Evolutionary conservation across 1,140 invertebrate species (phyloP).

Genomic region (Drosophila serrata): DNA sequence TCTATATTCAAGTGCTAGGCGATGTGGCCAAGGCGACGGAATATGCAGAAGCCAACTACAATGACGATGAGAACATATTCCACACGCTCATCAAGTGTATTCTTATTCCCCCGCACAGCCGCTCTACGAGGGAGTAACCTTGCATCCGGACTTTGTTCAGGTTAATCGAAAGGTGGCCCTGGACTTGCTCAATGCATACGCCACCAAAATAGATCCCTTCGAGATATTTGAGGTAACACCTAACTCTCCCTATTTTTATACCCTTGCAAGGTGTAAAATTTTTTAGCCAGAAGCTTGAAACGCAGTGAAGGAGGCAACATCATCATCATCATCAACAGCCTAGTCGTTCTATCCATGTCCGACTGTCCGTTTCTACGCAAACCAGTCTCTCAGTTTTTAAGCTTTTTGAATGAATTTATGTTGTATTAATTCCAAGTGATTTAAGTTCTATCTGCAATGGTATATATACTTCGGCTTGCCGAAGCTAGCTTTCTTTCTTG

Average conservation of each 20-base stretch:
- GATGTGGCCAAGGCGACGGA: conserved; percentile 92
- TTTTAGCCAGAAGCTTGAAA: no score
- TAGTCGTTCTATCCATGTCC: no score
- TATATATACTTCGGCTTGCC: no score
- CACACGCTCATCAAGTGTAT: conserved; percentile 89
- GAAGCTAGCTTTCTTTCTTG: no score
- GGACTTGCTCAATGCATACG: conserved; percentile 92
- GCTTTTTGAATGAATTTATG: no score
- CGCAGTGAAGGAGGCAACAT: no score
- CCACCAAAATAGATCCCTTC: conserved; percentile 92
- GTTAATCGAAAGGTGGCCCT: conserved; percentile 93
- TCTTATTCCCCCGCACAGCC: conserved; percentile 87
- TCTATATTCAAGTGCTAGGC: conserved; percentile 94
- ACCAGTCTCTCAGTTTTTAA: no score
- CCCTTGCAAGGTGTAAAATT: no score
- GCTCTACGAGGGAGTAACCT: conserved; percentile 86
- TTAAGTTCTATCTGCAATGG: no score
- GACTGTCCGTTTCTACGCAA: no score
- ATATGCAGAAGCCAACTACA: conserved; percentile 92
- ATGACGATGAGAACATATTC: conserved; percentile 88
- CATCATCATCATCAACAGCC: no score
- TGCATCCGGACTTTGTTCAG: conserved; percentile 87
- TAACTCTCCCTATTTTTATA: not conserved
- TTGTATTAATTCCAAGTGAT: no score
- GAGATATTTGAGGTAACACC: conserved; percentile 86